phyloP scores from a whole-genome alignment of 2,797 vertebrate genomes.

The Manis pentadactyla region DNA sequence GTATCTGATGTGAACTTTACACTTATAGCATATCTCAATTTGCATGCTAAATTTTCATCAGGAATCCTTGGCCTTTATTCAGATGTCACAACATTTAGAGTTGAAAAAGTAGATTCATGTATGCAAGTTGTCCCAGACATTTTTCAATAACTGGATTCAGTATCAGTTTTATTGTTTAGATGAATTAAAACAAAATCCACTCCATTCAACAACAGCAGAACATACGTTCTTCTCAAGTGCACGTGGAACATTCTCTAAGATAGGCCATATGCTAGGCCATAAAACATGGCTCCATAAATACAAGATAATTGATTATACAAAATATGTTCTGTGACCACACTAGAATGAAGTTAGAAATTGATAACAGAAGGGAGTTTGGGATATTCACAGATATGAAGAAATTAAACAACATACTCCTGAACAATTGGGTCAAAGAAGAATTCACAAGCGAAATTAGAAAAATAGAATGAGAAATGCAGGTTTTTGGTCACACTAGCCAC shows the following conservation, averaged over 20 bases:
- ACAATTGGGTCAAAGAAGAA: neutral
- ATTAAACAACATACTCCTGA: neutral
- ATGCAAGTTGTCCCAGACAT: neutral
- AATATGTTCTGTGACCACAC: neutral
- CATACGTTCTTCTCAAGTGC: neutral
- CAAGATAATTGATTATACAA: neutral
- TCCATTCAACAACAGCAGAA: neutral
- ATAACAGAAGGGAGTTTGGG: neutral
- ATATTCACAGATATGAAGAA: neutral
- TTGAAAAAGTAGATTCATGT: neutral
- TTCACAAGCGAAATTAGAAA: neutral
- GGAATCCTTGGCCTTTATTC: neutral
- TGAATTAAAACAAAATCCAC: neutral
- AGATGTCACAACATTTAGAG: neutral
- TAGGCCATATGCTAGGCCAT: neutral
- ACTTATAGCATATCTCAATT: neutral
- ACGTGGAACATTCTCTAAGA: neutral
- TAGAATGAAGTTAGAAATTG: neutral
- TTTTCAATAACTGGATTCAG: neutral
- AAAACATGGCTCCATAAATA: neutral
- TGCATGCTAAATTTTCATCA: neutral
- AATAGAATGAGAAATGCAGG: neutral
- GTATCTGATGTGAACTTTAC: neutral
- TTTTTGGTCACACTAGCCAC: neutral
- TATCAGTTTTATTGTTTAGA: neutral